Base-by-base conservation (phyloP, 2,113 vertebrate genomes). In the Grallaria varia region DNA sequence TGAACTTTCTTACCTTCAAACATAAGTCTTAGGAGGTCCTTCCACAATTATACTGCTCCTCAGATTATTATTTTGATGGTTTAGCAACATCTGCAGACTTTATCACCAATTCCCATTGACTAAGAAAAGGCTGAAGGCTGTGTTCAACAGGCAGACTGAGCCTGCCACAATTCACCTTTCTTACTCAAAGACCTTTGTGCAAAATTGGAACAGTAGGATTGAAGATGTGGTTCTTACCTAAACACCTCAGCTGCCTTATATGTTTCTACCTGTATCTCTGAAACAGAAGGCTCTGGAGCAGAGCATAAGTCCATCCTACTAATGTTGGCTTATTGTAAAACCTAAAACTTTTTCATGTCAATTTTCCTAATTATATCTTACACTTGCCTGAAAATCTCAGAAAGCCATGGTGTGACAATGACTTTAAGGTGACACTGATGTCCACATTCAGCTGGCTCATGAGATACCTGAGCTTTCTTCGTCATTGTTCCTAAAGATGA, bases 151-250 rank as follows among this genome's bases (percentile, higher is more conserved):
- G 12, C 2, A 11, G 11, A 25, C 23, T 4, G 2, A 88, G 5
- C 10, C 7, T 47, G 28, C 9, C 12, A n/a, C 0, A 2, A n/a
- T 78, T 73, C 8, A 28, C 3, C 7, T 39, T 3, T 45, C 68
- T 68, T 53, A 45, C 68, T 8, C 11, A 53, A 78, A 52, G 4
- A 35, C 0, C 10, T 52, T 52, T 47, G 3, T 35, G 31, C 13
- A 75, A 83, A 49, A 30, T 53, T 39, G 67, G 30, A 62, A 49
- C 7, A 33, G 8, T 27, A 27, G 9, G 28, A 62, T 19, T 62
- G 24, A 52, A 85, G 6, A 39, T 37, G 27, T 47, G 5, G 0
- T 47, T 94, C 50, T 47, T 55, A 88, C 13, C 7, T 56, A 42
- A 45, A 25, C 23, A 14, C 2, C 6, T 73, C 27, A n/a, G 13